Conservation (phyloP, 2,888 invertebrate species). For the Myathropa florea region DNA sequence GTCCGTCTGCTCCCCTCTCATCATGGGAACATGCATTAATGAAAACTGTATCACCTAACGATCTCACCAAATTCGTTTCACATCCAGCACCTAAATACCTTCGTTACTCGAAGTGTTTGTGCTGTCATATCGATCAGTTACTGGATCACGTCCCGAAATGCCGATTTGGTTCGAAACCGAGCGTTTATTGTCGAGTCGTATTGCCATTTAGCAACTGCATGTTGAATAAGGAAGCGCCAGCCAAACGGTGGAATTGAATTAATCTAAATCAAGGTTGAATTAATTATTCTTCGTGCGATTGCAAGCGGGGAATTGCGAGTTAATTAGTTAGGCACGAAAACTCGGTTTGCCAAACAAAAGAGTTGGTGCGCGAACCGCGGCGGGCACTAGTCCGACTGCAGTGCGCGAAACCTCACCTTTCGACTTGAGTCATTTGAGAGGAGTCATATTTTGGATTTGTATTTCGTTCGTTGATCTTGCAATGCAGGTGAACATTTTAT, state of each 20-base stretch:
- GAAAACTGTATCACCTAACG: background rate
- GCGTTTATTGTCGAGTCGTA: conserved; percentile 6
- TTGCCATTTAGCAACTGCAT: conserved; percentile 16
- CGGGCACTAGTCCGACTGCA: background rate
- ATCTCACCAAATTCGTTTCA: background rate
- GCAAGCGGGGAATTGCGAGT: background rate
- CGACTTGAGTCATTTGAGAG: background rate
- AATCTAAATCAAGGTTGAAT: conserved; percentile 1
- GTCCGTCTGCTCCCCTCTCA: background rate
- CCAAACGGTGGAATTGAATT: conserved; percentile 6
- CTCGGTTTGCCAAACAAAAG: background rate
- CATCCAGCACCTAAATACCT: background rate
- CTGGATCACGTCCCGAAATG: background rate
- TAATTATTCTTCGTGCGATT: background rate
- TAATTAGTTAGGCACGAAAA: background rate
- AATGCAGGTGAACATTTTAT: background rate
- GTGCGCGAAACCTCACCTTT: background rate
- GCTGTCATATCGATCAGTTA: background rate
- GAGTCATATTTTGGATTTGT: background rate
- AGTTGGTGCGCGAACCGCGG: background rate
- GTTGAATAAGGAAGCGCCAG: background rate
- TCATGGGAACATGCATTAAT: no score
- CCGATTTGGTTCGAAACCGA: background rate
- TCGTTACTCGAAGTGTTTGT: background rate
- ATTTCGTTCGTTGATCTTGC: background rate